Base-by-base conservation (phyloP, 2,797 vertebrate species). In the Falco cherrug region DNA sequence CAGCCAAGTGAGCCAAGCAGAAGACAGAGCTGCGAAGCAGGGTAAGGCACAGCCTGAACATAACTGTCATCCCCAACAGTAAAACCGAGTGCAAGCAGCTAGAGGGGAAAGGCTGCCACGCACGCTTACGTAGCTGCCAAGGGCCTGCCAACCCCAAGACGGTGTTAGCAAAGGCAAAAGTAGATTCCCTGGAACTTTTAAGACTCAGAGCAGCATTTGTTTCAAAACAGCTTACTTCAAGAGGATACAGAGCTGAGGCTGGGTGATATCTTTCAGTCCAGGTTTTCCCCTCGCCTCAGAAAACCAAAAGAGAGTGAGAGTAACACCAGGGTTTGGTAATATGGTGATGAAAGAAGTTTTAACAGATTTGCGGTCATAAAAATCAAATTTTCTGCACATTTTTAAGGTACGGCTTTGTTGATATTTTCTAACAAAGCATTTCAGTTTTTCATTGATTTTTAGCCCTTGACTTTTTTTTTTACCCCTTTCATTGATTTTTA, bases 21-120 rank as follows among this genome's bases (percentile, higher is more conserved):
- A 1, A 4, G 24, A 15, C 0, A 1, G 31, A 61, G 75, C 59
- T 48, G 45, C 10, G 35, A 80, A 70, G n/a, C 0, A 15, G 37
- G 33, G 7, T 35, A 50, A 28, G 45, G 41, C 7, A 0, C 54
- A 65, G 15, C n/a, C 86, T 19, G 37, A 80, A 71, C 76, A 82
- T 76, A 74, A 10, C 37, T 45, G 81, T 26, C 3, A 5, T 21
- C 87, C 70, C 15, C 31, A 16, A 26, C 25, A 56, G 26, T 14
- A 28, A 60, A 78, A 84, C 14, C 9, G 4, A 89, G 56, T 24
- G 24, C 39, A 25, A 61, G 85, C 79, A 53, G 45, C 43, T 48
- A 1, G 50, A 57, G 47, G 29, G 11, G 57, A 65, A 71, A 77
- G 53, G 53, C 22, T 88, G 67, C 45, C 3, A 0, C 1, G 39